phyloP scores from a whole-genome alignment of 2,797 vertebrate genomes.

The Vireo griseus region DNA sequence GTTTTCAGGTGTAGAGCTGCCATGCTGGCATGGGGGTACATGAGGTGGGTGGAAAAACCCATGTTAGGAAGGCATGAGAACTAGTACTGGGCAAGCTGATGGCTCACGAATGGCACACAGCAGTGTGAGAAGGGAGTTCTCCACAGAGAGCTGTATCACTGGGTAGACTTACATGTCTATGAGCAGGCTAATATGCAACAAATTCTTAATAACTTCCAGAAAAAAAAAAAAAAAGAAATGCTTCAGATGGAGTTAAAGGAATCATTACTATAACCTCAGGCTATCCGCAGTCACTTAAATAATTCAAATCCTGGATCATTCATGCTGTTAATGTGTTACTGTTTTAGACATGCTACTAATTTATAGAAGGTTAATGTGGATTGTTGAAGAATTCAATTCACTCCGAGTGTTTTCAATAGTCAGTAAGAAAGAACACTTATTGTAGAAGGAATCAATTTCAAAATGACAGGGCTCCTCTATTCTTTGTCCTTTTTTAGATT shows the following conservation, averaged over 20 bases:
- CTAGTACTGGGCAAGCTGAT: background rate
- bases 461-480: background rate
- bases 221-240: background rate
- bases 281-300: background rate
- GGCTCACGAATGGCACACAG: no score
- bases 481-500: background rate
- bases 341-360: background rate
- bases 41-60: background rate
- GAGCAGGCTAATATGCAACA: background rate
- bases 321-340: background rate
- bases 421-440: background rate
- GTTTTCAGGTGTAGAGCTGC: background rate
- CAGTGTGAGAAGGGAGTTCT: background rate
- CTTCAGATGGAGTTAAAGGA: background rate
- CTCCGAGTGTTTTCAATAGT: background rate
- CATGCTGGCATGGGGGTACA: rapidly evolving
- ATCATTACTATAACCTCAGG: background rate
- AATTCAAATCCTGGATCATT: background rate
- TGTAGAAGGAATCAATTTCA: background rate
- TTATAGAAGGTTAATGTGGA: background rate
- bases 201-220: background rate
- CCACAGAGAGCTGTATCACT: background rate
- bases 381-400: background rate
- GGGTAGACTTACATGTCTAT: background rate
- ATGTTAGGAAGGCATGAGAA: background rate